Evolutionary conservation across 2,888 invertebrate genomes (phyloP), one percentile per base, ranked within the genome.

Genomic region (Melinaea marsaeus): DNA sequence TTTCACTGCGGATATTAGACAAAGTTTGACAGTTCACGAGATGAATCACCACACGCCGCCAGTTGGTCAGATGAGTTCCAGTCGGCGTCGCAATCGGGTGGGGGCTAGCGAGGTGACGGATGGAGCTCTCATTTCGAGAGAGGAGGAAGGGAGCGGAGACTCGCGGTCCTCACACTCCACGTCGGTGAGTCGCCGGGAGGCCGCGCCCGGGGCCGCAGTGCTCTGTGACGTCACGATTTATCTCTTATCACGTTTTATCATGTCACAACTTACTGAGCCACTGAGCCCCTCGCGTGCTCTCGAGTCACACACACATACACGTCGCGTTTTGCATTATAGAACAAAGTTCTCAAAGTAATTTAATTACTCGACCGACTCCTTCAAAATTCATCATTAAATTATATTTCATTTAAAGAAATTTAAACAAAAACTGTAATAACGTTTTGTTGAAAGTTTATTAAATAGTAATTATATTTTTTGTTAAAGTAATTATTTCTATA

Each of bases 1-100:
- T 84, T 97, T 97, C 83, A 95, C 96, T 11, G 96, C 97, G 46
- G 96, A 97, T 79, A 97, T 97, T 81, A 96, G 97, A 81, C 97
- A 97, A 83, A 97, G 96, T 81, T 88, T 97, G 79, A 97, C 97
- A 13, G 96, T 97, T 67, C 97, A 97, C 85, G 96, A 97, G 85
- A 95, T 96, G 93, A 96, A 97, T 90, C 96, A 96, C 83, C 96
- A 96, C 88, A 94, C 95, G 75, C 95, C 95, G 68, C 94, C 95
- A 13, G 94, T 94, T 71, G 95, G 95, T 55, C 94, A 94, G 79
- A 90, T 92, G 74, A 88, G 87, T 67, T 75, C 79, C 69, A 85
- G 88, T 69, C 88, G 93, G 35, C 92, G 95, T 60, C 93, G 94
- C 74, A 94, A 95, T 84, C 94, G 95, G 80, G 95, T 95, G 76